Evolutionary conservation across 2,113 vertebrate genomes (phyloP), one percentile per base, ranked within the genome.

Genomic region (Caloenas nicobarica): DNA sequence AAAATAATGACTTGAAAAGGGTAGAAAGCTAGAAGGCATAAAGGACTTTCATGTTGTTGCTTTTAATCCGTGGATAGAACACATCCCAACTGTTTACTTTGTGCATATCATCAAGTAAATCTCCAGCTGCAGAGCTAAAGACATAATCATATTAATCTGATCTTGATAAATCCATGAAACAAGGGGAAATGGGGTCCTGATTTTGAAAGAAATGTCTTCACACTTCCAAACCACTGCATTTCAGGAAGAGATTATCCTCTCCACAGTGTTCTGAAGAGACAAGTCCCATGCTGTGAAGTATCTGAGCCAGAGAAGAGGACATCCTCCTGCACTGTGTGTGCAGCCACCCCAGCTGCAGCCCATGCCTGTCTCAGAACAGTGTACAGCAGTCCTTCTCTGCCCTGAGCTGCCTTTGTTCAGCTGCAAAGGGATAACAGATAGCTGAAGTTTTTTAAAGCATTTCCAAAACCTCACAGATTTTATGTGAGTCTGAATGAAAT

Each of bases 271-370:
- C 26, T 5, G 4, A 51, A n/a, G 13, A 34, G 12, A 0, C 1
- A 42, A 25, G 19, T 38, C 11, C 26, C 8, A 3, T 2, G 21
- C 5, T 50, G 48, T n/a, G 16, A 42, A 29, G 6, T 5, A 9
- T 44, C 10, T 11, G 0, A 0, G 2, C 16, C 0, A 0, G 24
- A 86, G 11, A 11, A 61, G 23, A n/a, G 6, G 25, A 40, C 23
- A 25, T 11, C 0, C 8, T 9, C 6, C 16, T 19, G 22, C 2
- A 0, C 10, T 31, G 9, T 23, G 8, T 16, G 11, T 2, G 2
- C 8, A 48, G 6, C 46, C 3, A 1, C 12, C 17, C 3, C 26
- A 38, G 19, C 7, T 0, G 3, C 38, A 50, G 62, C 12, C 8
- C 36, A 18, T 5, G 2, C 9, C 38, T 29, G 9, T 6, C 53